phyloP scores from a whole-genome alignment of 2,888 invertebrate genomes.

The Marasmarcha lunaedactyla region DNA sequence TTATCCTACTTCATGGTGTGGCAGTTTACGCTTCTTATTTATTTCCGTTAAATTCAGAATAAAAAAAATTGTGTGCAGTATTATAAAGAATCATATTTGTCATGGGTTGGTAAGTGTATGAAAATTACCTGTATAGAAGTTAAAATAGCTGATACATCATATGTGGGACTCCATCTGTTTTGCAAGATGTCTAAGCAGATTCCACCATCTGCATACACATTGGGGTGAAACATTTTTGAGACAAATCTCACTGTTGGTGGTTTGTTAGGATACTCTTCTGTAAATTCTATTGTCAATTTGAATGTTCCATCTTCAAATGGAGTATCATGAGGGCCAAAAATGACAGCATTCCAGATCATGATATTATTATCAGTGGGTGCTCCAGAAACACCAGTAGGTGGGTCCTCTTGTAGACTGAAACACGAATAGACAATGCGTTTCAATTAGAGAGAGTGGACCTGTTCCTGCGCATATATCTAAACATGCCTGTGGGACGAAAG shows the following conservation, averaged over 20 bases:
- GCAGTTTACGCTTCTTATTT: no score
- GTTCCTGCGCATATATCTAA: no score
- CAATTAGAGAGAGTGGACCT: no score
- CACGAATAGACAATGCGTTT: no score
- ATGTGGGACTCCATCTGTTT: slow-evolving; percentile 99
- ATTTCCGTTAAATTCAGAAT: no score
- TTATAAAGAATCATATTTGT: no score
- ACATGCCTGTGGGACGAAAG: no score
- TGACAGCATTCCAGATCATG: slow-evolving; percentile 99
- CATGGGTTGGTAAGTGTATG: no score
- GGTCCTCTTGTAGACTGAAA: slow-evolving; percentile 94
- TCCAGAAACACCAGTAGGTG: slow-evolving; percentile 99
- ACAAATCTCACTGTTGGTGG: slow-evolving; percentile 99
- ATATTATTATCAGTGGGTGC: slow-evolving; percentile 99
- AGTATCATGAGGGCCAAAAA: slow-evolving; percentile 99
- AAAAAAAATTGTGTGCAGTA: no score
- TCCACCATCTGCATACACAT: slow-evolving; percentile 99
- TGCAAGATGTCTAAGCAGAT: slow-evolving; percentile 99
- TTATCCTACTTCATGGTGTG: no score
- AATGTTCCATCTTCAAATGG: slow-evolving; percentile 99
- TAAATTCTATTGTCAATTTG: slow-evolving; percentile 99
- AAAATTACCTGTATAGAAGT: slow-evolving; percentile 98
- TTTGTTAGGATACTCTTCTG: slow-evolving; percentile 99
- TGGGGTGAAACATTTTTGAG: slow-evolving; percentile 99
- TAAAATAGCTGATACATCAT: slow-evolving; percentile 99